Base-by-base conservation (phyloP, 2,888 invertebrate species). In the Drosophila niveifrons region DNA sequence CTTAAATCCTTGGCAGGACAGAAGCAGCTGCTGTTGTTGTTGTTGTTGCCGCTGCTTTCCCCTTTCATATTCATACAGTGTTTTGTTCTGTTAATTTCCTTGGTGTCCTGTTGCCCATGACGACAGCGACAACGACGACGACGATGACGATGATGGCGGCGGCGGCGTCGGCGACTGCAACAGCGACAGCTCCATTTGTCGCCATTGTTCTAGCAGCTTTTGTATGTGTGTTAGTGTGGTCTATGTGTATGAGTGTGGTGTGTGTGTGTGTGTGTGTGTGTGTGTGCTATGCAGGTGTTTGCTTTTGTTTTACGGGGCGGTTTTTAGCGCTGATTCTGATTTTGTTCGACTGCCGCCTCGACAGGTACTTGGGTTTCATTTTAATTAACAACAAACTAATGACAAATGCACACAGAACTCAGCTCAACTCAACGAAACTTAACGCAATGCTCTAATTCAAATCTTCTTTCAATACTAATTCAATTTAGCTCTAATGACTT, bases 301-400 rank as follows among this genome's bases (percentile, higher is more conserved):
- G 72, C 59, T 63, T 73, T 86, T 84, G 88, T 87, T 80, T 59
- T 66, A 62, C 29, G 66, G 83, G 81, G 81, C 72, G 67, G 74
- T 83, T 83, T 86, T 88, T 83, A 83, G 84, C 78, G 83, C 80
- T 78, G 78, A 84, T 83, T 88, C 80, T 79, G 80, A 85, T 78
- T 78, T 75, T 72, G 51, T 75, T 74, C 55, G 43, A 68, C 71
- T 53, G 58, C 64, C 55, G 55, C 61, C 72, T 72, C 72, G 63
- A 36, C 72, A 68, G 52, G 70, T 76, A 79, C 73, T 78, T 80
- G 77, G 66, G 78, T 68, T 78, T 75, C 87, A 80, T 82, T 83
- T 83, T 83, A 83, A 83, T 83, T 83, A 83, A 83, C 89, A 83
- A 82, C 80, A 75, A 83, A 88, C 89, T 83, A 83, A 83, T 88